Conservation (phyloP, 2,113 vertebrate species). For the Macaca nemestrina region DNA sequence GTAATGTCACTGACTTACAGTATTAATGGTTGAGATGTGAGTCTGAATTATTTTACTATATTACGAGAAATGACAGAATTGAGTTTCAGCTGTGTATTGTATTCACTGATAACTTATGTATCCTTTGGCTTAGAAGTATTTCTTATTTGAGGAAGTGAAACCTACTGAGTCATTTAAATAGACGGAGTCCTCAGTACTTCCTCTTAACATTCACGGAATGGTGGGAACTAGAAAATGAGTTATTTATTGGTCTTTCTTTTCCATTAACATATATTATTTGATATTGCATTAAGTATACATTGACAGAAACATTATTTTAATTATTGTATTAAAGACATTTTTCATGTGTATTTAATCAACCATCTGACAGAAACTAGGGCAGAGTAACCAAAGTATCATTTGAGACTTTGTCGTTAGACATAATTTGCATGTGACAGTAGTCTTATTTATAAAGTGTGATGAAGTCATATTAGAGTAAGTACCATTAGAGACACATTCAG, state of each 20-base stretch:
- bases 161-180: constrained; percentile 51
- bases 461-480: background rate
- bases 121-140: background rate
- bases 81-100: background rate
- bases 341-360: constrained; percentile 33
- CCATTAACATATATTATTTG: constrained; percentile 4
- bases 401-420: constrained; percentile 41
- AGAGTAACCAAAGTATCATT: constrained; percentile 17
- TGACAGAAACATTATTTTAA: constrained; percentile 66
- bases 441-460: constrained; percentile 26
- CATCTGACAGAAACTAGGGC: constrained; percentile 26
- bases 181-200: constrained; percentile 29
- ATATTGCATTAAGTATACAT: constrained; percentile 22
- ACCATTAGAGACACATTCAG: background rate
- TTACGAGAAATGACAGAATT: background rate
- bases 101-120: background rate
- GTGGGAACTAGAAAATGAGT: background rate
- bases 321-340: background rate
- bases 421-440: constrained; percentile 53
- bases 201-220: constrained; percentile 24
- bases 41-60: background rate
- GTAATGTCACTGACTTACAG: background rate
- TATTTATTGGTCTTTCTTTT: constrained; percentile 43
- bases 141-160: constrained; percentile 58
- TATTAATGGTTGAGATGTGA: background rate